Evolutionary conservation across 1,140 invertebrate genomes (phyloP).

Genomic region (Rhyacophila brunnea): DNA sequence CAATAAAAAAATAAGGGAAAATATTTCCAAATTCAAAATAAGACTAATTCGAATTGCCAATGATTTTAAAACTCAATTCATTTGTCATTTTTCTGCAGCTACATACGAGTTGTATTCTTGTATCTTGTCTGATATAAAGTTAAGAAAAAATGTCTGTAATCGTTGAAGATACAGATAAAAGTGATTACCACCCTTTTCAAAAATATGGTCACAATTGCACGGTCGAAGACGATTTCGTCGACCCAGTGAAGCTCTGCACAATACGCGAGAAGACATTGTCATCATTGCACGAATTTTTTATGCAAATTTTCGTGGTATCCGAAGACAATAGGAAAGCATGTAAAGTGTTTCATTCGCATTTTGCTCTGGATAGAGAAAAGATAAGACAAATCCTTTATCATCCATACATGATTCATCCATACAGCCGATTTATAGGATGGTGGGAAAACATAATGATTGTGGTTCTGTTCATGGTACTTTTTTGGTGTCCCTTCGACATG

Average conservation of each 20-base stretch:
- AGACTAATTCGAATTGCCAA: no score
- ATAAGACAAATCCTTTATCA: constrained; percentile 8
- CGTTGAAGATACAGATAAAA: no score
- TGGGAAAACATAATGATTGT: constrained; percentile 16
- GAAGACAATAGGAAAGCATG: constrained; percentile 3
- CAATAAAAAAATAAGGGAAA: no score
- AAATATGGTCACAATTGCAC: constrained; percentile 8
- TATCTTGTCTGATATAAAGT: no score
- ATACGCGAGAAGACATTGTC: not conserved
- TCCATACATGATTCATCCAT: constrained; percentile 17
- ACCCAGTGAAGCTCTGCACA: not conserved
- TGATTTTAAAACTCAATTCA: no score
- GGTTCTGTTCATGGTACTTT: not conserved
- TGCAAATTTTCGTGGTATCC: not conserved
- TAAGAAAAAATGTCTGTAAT: no score
- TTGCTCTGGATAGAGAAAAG: constrained; percentile 16
- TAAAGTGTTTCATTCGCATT: constrained; percentile 9
- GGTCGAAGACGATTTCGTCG: constrained; percentile 1
- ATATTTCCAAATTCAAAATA: no score
- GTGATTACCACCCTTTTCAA: constrained; percentile 8
- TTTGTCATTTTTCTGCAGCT: no score
- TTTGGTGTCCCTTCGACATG: constrained; percentile 4
- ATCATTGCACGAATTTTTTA: not conserved
- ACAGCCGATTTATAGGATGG: constrained; percentile 8
- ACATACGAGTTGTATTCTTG: no score